A percentile compares a stretch with the other conserved stretches of the same genome.
These are phyloP conservation scores for Sogatella furcifera DNA, from an alignment of 1,140 invertebrate species.

Conservation along the genomic window DNA sequence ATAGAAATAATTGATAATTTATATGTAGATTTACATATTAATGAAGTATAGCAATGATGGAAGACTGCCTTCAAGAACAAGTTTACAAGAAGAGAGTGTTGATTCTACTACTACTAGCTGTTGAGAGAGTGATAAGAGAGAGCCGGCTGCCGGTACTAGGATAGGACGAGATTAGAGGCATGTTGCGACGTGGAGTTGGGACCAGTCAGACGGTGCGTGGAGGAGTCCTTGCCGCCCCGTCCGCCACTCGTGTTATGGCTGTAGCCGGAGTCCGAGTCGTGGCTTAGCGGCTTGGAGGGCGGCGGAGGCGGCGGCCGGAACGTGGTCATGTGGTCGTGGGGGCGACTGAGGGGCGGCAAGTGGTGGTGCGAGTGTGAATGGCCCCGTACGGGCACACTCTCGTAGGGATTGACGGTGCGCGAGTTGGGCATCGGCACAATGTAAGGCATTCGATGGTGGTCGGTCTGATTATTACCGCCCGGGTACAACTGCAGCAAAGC, in stretches of 20 bases:
- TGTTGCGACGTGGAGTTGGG: background rate
- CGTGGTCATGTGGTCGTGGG: conserved; percentile 17
- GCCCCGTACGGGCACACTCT: conserved; percentile 43
- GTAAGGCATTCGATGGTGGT: conserved; percentile 39
- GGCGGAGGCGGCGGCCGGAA: conserved; percentile 13
- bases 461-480: conserved; percentile 27
- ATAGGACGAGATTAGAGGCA: conserved; percentile 5
- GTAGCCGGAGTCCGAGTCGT: conserved; percentile 53
- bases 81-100: too few species aligned
- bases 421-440: conserved; percentile 37
- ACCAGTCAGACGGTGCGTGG: conserved; percentile 5
- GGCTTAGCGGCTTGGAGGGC: conserved; percentile 17
- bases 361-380: conserved; percentile 24
- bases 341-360: background rate
- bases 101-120: background rate
- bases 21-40: too few species aligned
- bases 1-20: too few species aligned
- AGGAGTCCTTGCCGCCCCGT: background rate
- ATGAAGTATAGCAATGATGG: too few species aligned
- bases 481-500: conserved; percentile 50
- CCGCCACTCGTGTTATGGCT: conserved; percentile 49
- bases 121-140: background rate
- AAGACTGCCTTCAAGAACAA: too few species aligned
- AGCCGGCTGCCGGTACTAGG: conserved; percentile 1
- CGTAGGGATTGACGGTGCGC: conserved; percentile 36